These are phyloP conservation scores for Muricea muricata DNA, from an alignment of 92 coral and sea anemone genomes.

Conservation along the genomic window DNA sequence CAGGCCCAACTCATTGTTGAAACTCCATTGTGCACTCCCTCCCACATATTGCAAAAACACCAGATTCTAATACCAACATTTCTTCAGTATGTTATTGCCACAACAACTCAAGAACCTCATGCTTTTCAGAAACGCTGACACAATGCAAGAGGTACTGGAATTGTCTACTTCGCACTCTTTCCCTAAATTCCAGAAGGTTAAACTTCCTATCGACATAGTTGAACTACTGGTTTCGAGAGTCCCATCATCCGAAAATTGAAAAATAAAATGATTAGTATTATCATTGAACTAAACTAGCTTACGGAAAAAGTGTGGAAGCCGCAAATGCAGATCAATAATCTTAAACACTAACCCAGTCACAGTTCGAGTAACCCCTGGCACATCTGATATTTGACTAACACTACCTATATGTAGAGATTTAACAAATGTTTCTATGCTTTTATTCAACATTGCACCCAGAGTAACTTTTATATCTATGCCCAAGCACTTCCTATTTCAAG, in stretches of 20 bases:
- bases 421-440: conserved; percentile 6
- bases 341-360: too few species aligned
- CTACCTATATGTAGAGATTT: conserved; percentile 1
- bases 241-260: conserved; percentile 57
- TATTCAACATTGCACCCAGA: not conserved
- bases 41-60: not conserved
- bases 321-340: conserved; percentile 49
- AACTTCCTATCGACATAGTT: conserved; percentile 7
- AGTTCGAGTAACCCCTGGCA: conserved; percentile 62
- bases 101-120: not conserved
- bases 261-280: conserved; percentile 60
- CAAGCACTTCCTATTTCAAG: conserved; percentile 53
- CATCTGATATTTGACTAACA: not conserved
- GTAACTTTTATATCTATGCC: conserved; percentile 25
- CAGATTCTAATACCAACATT: not conserved
- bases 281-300: conserved; percentile 59
- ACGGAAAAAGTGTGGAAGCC: conserved; percentile 40
- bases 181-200: conserved; percentile 37
- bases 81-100: not conserved
- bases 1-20: not conserved
- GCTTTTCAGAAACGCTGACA: not conserved
- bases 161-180: not conserved
- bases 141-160: not conserved
- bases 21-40: not conserved
- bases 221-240: conserved; percentile 34